Evolutionary conservation across 2,888 invertebrate genomes (phyloP).

Genomic region (Petrolisthes manimaculis): DNA sequence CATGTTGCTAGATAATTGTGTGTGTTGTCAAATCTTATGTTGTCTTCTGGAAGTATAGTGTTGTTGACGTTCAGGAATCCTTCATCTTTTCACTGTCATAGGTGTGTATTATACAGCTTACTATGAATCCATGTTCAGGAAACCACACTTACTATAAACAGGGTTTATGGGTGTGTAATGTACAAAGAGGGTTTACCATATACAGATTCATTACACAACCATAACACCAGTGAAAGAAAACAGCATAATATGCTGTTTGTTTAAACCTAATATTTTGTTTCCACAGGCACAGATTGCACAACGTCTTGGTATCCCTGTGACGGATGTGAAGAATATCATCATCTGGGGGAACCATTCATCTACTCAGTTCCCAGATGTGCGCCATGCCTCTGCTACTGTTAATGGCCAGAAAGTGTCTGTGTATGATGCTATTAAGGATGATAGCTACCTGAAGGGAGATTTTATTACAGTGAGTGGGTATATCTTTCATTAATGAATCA

Average conservation of each 20-base stretch:
- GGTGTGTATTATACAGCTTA: too few species aligned
- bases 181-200: too few species aligned
- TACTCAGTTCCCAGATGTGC: conserved; percentile 96
- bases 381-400: conserved; percentile 77
- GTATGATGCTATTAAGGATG: conserved; percentile 82
- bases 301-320: conserved; percentile 74
- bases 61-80: too few species aligned
- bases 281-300: conserved; percentile 65
- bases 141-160: too few species aligned
- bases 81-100: too few species aligned
- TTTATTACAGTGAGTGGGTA: conserved; percentile 78
- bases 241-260: too few species aligned
- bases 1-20: background rate
- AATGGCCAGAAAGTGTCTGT: conserved; percentile 76
- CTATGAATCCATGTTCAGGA: too few species aligned
- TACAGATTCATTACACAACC: too few species aligned
- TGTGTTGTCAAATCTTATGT: background rate
- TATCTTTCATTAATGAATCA: background rate
- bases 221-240: too few species aligned
- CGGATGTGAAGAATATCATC: conserved; percentile 87
- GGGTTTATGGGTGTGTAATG: too few species aligned
- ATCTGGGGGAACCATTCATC: conserved; percentile 99
- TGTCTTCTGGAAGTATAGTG: too few species aligned
- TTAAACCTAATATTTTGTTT: background rate
- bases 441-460: conserved; percentile 81